Base-by-base conservation (phyloP, 1,140 invertebrate species). In the Samia ricini region DNA sequence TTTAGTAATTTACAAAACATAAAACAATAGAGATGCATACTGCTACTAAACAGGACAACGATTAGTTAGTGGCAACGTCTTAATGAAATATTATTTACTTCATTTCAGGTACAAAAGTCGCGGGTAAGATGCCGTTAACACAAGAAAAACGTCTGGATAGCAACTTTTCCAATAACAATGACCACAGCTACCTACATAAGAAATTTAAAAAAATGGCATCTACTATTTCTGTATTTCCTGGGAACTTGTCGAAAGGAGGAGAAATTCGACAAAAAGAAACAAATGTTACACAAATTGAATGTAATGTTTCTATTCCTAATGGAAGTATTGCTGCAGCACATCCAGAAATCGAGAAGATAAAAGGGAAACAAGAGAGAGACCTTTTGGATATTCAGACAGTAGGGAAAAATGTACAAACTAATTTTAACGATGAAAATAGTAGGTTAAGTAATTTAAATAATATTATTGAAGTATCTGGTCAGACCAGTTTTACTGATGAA, bases 191-290 rank as follows among this genome's bases (percentile, higher is more conserved):
- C 91, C 91, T 96, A 87, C 96, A 97, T 82, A 97, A 97, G 82
- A 97, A 97, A 84, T 97, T 97, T 85, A 97, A 97, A 89, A 96
- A 97, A 82, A 93, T 96, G 91, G 94, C 95, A 68, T 95, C 94
- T 91, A 81, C 94, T 83, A 90, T 74, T 77, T 72, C 82, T 73
- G 67, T 75, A 72, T 82, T 80, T 77, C 82, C 88, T 66, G 65
- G 71, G 63, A 91, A 86, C 61, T 58, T 70, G 48, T 61, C 74
- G 12, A 89, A 88, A 60, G 83, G 63, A 4, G 75, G 77, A 55
- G 81, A 91, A 79, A 78, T 77, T 64, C 79, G 71, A 81, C 82
- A 82, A 63, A 90, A 71, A 64, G 83, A 84, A 66, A 72, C 71
- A 56, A 79, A 71, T 57, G 70, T 76, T 60, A 65, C 70, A 58